phyloP scores from a whole-genome alignment of 1,140 invertebrate species.

The Zaprionus capensis region DNA sequence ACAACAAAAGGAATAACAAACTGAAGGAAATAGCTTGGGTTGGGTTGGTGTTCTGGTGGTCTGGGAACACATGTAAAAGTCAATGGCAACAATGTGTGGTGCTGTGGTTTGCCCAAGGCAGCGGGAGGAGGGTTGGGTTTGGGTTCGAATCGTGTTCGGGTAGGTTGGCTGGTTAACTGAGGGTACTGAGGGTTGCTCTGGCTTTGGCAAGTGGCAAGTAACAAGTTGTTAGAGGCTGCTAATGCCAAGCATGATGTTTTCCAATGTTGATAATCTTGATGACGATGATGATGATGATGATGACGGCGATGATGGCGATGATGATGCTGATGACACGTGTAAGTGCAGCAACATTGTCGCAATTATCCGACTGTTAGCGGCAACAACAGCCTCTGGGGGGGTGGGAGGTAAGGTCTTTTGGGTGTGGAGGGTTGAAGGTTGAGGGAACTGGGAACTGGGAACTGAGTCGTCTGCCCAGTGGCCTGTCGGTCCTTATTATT shows the following conservation, averaged over 20 bases:
- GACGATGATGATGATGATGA: slow-evolving; percentile 28
- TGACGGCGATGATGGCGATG: slow-evolving; percentile 35
- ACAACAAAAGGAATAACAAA: slow-evolving; percentile 12
- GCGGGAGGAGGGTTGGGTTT: slow-evolving; percentile 39
- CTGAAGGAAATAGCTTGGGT: background rate
- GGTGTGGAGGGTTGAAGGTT: background rate
- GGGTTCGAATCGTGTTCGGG: background rate
- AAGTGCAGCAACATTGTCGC: slow-evolving; percentile 81
- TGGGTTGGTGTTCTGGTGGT: slow-evolving; percentile 11
- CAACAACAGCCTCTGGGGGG: background rate
- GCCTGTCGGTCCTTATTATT: slow-evolving; percentile 50
- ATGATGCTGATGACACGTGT: slow-evolving; percentile 71
- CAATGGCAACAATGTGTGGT: slow-evolving; percentile 74
- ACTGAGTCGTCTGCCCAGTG: background rate
- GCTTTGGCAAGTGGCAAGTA: slow-evolving; percentile 60
- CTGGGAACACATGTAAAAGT: slow-evolving; percentile 65
- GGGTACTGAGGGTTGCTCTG: slow-evolving; percentile 36
- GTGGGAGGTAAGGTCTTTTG: background rate
- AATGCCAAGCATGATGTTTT: slow-evolving; percentile 34
- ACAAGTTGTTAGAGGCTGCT: slow-evolving; percentile 40
- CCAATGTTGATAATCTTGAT: background rate
- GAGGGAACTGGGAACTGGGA: background rate
- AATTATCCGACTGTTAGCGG: slow-evolving; percentile 71
- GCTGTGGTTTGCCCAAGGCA: slow-evolving; percentile 57
- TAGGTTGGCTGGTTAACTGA: slow-evolving; percentile 18